Conservation (phyloP, 2,113 vertebrate genomes). For the Phyllopteryx taeniolatus region DNA sequence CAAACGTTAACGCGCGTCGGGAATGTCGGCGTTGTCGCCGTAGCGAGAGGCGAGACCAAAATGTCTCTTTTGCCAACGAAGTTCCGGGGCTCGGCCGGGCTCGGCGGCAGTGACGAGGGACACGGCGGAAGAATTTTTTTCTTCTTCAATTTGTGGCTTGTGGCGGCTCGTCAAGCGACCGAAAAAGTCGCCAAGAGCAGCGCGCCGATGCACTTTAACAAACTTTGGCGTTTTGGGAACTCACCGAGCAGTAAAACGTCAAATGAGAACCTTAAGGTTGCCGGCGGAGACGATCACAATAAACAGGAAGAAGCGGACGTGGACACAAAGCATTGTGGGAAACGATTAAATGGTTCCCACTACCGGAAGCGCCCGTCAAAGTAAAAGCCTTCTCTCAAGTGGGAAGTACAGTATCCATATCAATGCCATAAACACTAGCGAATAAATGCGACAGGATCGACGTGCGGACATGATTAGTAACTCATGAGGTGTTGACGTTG, state of each 20-base stretch:
- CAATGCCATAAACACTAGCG: too few relatives aligned
- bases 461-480: not conserved
- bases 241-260: constrained; percentile 39
- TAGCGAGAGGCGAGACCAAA: not conserved
- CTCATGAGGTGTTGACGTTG: not conserved
- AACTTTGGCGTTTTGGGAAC: constrained; percentile 16
- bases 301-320: constrained; percentile 71
- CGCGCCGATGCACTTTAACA: too few relatives aligned
- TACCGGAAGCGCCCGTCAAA: constrained; percentile 56
- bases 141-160: not conserved
- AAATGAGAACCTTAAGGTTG: not conserved
- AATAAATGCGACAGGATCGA: not conserved
- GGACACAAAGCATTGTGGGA: constrained; percentile 72
- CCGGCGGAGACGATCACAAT: constrained; percentile 54
- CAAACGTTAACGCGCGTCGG: too few relatives aligned
- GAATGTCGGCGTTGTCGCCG: not conserved
- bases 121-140: constrained; percentile 16
- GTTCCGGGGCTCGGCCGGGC: constrained; percentile 34
- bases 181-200: not conserved
- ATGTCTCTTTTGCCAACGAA: not conserved
- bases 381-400: constrained; percentile 20
- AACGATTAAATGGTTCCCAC: constrained; percentile 67
- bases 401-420: not conserved
- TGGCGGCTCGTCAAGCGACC: not conserved
- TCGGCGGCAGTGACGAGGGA: constrained; percentile 41